A percentile compares a stretch with the other conserved stretches of the same genome.
phyloP scores from a whole-genome alignment of 2,113 vertebrate genomes.

The Campylorhamphus procurvoides region DNA sequence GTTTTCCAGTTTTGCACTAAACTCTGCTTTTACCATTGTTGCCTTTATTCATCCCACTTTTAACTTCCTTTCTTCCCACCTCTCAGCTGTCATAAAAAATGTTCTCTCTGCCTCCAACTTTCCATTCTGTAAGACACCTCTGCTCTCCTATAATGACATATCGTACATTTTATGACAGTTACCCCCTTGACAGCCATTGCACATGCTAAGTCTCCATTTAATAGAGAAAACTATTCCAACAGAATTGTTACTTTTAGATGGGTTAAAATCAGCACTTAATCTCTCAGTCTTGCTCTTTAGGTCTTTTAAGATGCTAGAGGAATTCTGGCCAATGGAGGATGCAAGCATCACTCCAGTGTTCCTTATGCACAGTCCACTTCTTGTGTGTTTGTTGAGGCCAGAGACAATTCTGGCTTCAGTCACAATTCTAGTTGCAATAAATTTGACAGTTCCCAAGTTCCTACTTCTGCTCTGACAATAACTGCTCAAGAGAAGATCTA shows the following conservation, averaged over 20 bases:
- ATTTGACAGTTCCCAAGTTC: neutral
- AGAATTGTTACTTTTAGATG: constrained; percentile 14
- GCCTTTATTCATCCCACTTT: neutral
- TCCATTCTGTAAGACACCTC: constrained; percentile 58
- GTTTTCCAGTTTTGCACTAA: constrained; percentile 2
- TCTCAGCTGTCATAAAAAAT: constrained; percentile 62
- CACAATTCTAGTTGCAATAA: neutral
- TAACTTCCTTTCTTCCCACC: constrained; percentile 60
- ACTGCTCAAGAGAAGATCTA: neutral
- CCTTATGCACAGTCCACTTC: neutral
- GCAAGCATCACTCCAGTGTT: neutral
- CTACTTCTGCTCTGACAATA: neutral
- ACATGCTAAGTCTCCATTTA: constrained; percentile 30
- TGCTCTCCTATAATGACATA: constrained; percentile 31
- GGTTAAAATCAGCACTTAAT: neutral
- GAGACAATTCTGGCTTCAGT: neutral
- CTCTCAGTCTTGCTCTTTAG: neutral
- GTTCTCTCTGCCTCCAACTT: constrained; percentile 56
- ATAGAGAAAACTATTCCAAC: constrained; percentile 34
- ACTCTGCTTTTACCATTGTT: constrained; percentile 12
- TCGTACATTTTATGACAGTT: constrained; percentile 36
- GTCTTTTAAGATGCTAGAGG: neutral
- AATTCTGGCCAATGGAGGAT: neutral
- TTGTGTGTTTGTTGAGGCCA: neutral
- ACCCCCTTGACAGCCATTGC: constrained; percentile 19